Base-by-base conservation (phyloP, 2,113 vertebrate species). In the Lutjanus erythropterus region DNA sequence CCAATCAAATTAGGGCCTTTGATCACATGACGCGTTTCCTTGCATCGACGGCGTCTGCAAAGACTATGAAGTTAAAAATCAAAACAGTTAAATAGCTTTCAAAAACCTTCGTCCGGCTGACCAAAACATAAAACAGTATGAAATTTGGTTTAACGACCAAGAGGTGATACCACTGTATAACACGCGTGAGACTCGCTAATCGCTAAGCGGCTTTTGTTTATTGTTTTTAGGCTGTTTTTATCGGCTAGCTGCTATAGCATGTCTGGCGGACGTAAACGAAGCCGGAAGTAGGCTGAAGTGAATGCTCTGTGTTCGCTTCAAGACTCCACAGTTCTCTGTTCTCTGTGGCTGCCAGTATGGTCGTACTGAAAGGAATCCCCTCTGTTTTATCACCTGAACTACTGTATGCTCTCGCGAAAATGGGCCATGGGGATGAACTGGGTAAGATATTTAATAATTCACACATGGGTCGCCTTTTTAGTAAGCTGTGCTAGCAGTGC, bases 381-480 rank as follows among this genome's bases (percentile, higher is more conserved):
- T 83, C 84, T 6, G 39, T 95, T 33, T 47, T 96, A 21, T 94
- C 95, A 4, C 95, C 95, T 14, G 95, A 95, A 2, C 55, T 95
- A 77, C 80, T 96, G 19, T 95, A 93, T 78, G 86, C 81, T 9
- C 90, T 96, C 39, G 94, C 95, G 39, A 92, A 93, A 85, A 96
- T 95, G 95, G 95, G 95, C 18, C 95, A 95, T 29, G 95, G 94
- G 14, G 95, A 95, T 80, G 93, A 95, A 70, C 78, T 95, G 66
- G 95, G 95, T 95, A 92, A 81, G 91, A 37, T 64, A 0, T 71
- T 4, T 27, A 66, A 19, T 12, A 19, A 64, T 5, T 2, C 9
- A 52, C 15, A 56, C 15, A 56, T 3, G 35, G 6, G 0, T 64
- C 6, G 5, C 5, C 21, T 71, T 29, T 41, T 1, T 52, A 8